A percentile compares a stretch with the other conserved stretches of the same genome.
Conservation (phyloP, 2,113 vertebrate genomes). For the Mirounga angustirostris region DNA sequence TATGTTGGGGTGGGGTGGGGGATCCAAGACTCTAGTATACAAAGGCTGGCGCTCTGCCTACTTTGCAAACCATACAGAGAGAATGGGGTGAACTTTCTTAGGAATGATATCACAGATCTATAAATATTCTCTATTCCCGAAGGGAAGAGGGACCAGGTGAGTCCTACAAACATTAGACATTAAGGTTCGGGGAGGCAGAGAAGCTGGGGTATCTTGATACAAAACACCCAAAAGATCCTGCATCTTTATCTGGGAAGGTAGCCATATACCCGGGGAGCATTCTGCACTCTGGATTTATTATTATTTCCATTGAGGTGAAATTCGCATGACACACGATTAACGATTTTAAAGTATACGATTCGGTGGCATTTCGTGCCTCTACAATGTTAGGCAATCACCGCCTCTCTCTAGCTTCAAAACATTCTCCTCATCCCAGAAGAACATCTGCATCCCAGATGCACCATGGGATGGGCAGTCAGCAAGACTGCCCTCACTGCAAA, state of each 20-base stretch:
- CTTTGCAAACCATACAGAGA: not conserved
- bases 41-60: not conserved
- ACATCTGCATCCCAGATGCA: not conserved
- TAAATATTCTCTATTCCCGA: not conserved
- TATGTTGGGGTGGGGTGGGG: fast-evolving
- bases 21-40: too few species aligned
- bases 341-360: not conserved
- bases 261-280: fast-evolving
- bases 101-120: not conserved
- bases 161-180: not conserved
- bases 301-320: not conserved
- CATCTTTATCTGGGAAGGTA: not conserved
- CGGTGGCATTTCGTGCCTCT: not conserved
- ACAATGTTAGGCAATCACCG: too few species aligned
- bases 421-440: not conserved
- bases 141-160: not conserved
- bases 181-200: not conserved
- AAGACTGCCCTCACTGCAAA: not conserved
- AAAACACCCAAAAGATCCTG: not conserved
- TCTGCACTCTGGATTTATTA: not conserved
- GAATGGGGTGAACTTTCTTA: not conserved
- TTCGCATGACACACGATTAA: not conserved
- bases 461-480: not conserved
- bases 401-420: not conserved
- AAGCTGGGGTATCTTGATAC: not conserved